Percentiles rank a stretch among this genome's conserved stretches.
Conservation (phyloP, 2,888 invertebrate genomes). For the Drosophila meridionalis region DNA sequence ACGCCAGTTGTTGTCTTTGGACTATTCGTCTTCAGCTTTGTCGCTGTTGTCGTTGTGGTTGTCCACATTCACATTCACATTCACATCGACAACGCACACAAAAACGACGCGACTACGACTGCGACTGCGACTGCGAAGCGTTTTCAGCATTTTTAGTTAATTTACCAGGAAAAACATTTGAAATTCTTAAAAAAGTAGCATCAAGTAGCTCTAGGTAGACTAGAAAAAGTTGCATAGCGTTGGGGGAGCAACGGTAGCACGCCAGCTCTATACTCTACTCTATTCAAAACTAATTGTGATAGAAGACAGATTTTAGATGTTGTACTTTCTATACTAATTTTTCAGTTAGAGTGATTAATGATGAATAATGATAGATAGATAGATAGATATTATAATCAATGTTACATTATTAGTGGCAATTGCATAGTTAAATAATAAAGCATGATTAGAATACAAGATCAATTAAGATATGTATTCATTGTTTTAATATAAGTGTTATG, state of each 20-base stretch:
- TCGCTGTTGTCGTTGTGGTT: conserved; percentile 25
- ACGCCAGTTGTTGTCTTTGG: conserved; percentile 43
- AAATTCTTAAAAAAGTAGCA: conserved; percentile 82
- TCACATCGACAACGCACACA: conserved; percentile 58
- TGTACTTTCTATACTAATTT: no score
- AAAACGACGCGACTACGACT: conserved; percentile 52
- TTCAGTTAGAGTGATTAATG: no score
- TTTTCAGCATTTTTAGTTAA: conserved; percentile 84
- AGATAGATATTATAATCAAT: background rate
- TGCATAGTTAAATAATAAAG: background rate
- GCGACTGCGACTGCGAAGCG: conserved; percentile 55
- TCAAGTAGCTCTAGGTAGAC: conserved; percentile 61
- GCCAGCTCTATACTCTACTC: conserved; percentile 58
- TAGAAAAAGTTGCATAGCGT: conserved; percentile 58
- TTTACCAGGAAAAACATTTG: conserved; percentile 84
- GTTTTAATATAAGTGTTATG: background rate
- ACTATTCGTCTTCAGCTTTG: conserved; percentile 33
- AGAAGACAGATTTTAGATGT: background rate
- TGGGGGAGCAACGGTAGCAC: conserved; percentile 42
- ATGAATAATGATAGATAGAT: no score
- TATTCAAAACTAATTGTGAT: conserved; percentile 19
- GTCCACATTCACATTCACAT: conserved; percentile 41
- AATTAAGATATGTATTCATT: background rate
- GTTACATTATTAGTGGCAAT: background rate
- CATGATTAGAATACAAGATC: background rate